Evolutionary conservation across 2,797 vertebrate genomes (phyloP).

Genomic region (Megaceryle alcyon): DNA sequence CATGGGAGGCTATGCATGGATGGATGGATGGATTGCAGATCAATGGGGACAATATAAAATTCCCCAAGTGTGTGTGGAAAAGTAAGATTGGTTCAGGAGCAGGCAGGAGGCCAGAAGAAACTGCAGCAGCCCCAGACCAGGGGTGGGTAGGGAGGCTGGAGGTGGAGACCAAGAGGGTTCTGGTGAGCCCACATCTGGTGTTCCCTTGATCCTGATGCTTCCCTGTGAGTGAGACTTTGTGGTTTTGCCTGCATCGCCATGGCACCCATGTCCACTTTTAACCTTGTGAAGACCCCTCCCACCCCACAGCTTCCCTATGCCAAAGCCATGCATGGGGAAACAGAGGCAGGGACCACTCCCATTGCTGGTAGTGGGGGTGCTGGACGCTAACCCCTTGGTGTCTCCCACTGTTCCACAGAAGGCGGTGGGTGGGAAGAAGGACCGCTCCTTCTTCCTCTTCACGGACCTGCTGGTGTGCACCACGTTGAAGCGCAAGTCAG

Average conservation of each 20-base stretch:
- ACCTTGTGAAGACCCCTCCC: background rate
- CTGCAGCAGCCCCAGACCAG: accelerated
- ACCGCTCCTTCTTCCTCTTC: constrained; percentile 98
- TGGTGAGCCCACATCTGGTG: background rate
- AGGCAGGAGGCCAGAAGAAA: background rate
- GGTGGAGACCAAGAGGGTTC: accelerated
- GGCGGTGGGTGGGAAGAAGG: constrained; percentile 94
- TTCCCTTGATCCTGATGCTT: background rate
- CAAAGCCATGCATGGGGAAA: background rate
- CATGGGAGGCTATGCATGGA: background rate
- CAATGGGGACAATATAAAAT: background rate
- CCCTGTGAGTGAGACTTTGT: background rate
- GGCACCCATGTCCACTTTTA: background rate
- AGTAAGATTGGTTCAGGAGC: background rate
- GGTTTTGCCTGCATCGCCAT: accelerated
- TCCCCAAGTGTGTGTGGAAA: background rate
- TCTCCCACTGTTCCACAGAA: constrained; percentile 80
- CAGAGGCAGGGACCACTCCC: background rate
- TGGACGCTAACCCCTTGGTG: background rate
- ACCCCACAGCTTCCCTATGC: background rate
- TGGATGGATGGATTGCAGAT: background rate
- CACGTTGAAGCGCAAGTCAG: constrained; percentile 95
- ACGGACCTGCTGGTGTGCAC: constrained; percentile 96
- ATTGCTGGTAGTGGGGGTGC: background rate
- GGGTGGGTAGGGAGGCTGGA: background rate